A percentile compares a stretch with the other conserved stretches of the same genome.
Conservation (phyloP, 2,113 vertebrate genomes). For the Ibidorhyncha struthersii region DNA sequence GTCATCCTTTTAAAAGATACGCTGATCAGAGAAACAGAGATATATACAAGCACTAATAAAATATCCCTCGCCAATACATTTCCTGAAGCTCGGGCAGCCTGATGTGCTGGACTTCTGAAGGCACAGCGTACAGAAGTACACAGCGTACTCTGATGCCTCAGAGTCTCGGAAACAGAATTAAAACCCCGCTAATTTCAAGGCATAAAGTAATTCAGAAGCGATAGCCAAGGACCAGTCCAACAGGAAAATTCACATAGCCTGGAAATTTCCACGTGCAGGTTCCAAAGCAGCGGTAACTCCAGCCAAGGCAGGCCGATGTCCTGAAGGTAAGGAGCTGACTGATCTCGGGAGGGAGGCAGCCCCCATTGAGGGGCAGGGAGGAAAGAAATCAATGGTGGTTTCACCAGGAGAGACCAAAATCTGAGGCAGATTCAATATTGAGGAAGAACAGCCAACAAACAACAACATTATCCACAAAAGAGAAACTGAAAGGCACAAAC, state of each 20-base stretch:
- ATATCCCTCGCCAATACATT: fast-evolving
- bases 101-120: not conserved
- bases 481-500: not conserved
- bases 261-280: fast-evolving
- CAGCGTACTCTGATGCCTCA: too few species aligned
- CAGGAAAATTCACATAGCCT: fast-evolving
- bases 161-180: not conserved
- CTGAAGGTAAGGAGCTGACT: not conserved
- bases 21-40: not conserved
- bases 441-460: not conserved
- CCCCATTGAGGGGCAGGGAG: fast-evolving
- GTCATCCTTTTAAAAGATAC: too few species aligned
- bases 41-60: too few species aligned
- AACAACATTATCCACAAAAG: not conserved
- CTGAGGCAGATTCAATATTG: fast-evolving
- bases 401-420: not conserved
- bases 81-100: fast-evolving
- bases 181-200: fast-evolving
- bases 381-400: fast-evolving
- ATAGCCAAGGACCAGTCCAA: not conserved
- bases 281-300: not conserved
- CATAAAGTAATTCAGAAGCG: not conserved
- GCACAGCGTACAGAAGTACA: fast-evolving
- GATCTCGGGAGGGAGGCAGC: not conserved
- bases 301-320: not conserved